phyloP scores from a whole-genome alignment of 2,113 vertebrate species.

The Peromyscus polionotus region DNA sequence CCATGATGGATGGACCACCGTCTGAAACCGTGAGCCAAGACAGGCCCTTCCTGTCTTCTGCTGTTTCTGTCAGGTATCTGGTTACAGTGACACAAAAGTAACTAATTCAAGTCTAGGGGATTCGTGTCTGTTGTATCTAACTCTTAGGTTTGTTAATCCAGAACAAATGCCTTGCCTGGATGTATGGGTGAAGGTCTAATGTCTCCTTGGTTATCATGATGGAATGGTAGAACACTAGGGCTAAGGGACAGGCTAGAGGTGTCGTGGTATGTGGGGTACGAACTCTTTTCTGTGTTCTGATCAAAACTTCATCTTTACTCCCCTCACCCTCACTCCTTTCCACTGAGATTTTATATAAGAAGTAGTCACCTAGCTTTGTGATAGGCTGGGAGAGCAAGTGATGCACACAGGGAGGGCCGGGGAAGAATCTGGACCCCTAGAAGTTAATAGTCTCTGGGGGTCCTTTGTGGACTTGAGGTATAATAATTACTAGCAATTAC shows the following conservation, averaged over 20 bases:
- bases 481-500: neutral
- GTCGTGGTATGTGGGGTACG: neutral
- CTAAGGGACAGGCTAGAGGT: too few species aligned
- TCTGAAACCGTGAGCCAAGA: neutral
- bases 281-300: neutral
- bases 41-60: neutral
- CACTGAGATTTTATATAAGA: neutral
- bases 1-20: neutral
- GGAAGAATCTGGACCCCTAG: neutral
- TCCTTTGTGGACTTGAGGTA: neutral
- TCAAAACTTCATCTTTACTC: neutral
- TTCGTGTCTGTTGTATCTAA: neutral
- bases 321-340: neutral
- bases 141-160: neutral
- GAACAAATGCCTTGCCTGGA: neutral
- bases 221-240: neutral
- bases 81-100: neutral
- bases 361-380: neutral
- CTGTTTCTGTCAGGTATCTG: neutral
- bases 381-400: neutral
- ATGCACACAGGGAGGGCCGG: neutral
- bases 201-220: neutral
- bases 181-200: neutral
- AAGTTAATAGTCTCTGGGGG: neutral
- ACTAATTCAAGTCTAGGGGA: neutral